Conservation (phyloP, 2,797 vertebrate genomes). For the Chrysocyon brachyurus region DNA sequence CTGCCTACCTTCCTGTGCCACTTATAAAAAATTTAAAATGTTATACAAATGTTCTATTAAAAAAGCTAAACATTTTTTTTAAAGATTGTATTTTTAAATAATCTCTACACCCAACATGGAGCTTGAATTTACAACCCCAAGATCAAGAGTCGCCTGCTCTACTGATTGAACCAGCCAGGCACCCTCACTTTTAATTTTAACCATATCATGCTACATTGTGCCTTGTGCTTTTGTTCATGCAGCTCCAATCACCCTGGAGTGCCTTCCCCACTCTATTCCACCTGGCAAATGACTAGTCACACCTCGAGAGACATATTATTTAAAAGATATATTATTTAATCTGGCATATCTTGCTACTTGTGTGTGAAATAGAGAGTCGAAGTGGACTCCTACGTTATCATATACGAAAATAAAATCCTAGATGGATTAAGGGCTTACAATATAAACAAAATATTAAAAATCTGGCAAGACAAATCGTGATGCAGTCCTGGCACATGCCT, state of each 20-base stretch:
- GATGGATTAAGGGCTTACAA: background rate
- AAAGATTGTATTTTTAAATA: background rate
- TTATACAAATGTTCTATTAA: too few species aligned
- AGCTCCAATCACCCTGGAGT: background rate
- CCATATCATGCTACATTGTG: background rate
- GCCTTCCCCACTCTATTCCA: background rate
- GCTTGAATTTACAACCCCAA: background rate
- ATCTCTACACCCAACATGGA: background rate
- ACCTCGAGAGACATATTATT: background rate
- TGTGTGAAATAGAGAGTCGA: constrained; percentile 32
- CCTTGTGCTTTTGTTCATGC: background rate
- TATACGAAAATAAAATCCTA: constrained; percentile 46
- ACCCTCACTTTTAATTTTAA: background rate
- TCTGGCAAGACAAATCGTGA: background rate
- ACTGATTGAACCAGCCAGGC: background rate
- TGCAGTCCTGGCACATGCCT: background rate
- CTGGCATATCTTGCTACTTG: background rate
- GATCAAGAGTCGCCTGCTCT: background rate
- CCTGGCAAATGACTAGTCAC: background rate
- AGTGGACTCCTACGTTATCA: background rate
- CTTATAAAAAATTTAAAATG: background rate
- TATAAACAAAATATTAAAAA: constrained; percentile 24
- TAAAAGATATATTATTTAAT: background rate
- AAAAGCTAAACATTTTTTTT: background rate
- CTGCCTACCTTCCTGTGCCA: background rate